Percentiles rank a stretch among this genome's conserved stretches.
phyloP scores from a whole-genome alignment of 2,888 invertebrate genomes.

The Dolichomitus sp. region DNA sequence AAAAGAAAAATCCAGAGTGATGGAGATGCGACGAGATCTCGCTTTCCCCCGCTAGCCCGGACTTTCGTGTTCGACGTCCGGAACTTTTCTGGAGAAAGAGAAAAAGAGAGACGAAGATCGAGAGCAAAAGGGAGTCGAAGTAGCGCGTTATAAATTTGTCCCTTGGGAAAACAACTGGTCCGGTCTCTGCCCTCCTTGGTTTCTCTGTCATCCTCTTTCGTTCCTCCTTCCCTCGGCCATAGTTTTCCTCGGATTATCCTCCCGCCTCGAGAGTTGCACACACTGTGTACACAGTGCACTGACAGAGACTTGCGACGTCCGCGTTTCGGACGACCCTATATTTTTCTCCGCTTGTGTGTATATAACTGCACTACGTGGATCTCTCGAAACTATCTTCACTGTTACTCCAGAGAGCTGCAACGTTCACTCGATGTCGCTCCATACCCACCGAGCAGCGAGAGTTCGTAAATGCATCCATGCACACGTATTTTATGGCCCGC shows the following conservation, averaged over 20 bases:
- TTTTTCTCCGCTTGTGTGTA: not conserved
- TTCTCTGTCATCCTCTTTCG: conserved; percentile 15
- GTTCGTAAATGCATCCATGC: conserved; percentile 81
- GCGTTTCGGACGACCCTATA: conserved; percentile 5
- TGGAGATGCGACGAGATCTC: conserved; percentile 8
- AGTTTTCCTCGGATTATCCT: conserved; percentile 19
- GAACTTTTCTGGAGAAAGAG: conserved; percentile 29
- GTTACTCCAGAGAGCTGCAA: conserved; percentile 13
- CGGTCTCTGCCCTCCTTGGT: conserved; percentile 23
- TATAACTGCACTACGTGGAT: conserved; percentile 19
- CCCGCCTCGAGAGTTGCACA: conserved; percentile 6
- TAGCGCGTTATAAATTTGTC: conserved; percentile 61
- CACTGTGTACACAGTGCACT: conserved; percentile 10
- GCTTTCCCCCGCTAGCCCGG: conserved; percentile 1
- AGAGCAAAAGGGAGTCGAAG: conserved; percentile 1
- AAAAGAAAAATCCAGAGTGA: conserved; percentile 15
- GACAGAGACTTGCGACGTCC: conserved; percentile 22
- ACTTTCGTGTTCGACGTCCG: conserved; percentile 16
- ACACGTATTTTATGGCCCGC: conserved; percentile 80
- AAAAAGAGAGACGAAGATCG: not conserved
- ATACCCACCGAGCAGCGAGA: conserved; percentile 53
- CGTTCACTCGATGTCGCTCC: conserved; percentile 40
- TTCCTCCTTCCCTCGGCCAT: not conserved
- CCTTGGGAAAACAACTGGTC: conserved; percentile 58
- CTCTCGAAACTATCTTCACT: conserved; percentile 48